Evolutionary conservation across 2,888 invertebrate species (phyloP).

Genomic region (Sipha maydis): DNA sequence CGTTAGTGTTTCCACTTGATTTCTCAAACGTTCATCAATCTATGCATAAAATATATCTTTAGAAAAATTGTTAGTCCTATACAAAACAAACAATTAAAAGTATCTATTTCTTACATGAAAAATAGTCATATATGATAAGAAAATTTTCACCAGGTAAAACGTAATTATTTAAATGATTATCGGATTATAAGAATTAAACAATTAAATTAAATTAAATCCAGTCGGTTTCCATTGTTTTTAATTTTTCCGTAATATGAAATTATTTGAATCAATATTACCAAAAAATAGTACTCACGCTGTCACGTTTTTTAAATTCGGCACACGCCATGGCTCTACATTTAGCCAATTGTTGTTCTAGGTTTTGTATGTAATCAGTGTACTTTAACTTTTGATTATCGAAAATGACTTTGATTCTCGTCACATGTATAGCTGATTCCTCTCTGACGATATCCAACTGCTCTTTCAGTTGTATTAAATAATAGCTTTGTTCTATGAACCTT

Average conservation of each 20-base stretch:
- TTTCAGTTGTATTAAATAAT: slow-evolving; percentile 39
- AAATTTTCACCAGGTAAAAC: no score
- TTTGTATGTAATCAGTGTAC: slow-evolving; percentile 18
- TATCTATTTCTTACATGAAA: no score
- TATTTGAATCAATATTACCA: neutral
- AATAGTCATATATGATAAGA: no score
- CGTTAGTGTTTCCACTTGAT: slow-evolving; percentile 11
- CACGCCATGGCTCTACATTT: slow-evolving; percentile 33
- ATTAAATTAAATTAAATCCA: no score
- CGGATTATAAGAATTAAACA: no score
- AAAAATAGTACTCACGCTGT: slow-evolving; percentile 24
- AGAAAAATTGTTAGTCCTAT: no score
- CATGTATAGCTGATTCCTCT: slow-evolving; percentile 47
- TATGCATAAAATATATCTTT: neutral
- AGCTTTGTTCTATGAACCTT: slow-evolving; percentile 8
- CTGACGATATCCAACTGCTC: slow-evolving; percentile 20
- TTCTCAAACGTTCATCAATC: slow-evolving; percentile 24
- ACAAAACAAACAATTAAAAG: no score
- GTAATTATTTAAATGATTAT: no score
- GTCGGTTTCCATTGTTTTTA: no score
- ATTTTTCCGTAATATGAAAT: no score
- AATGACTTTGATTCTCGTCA: slow-evolving; percentile 51
- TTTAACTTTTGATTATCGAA: slow-evolving; percentile 3
- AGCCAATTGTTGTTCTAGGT: slow-evolving; percentile 32
- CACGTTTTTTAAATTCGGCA: slow-evolving; percentile 42